Evolutionary conservation across 1,140 invertebrate species (phyloP), one percentile per base, ranked within the genome.

Genomic region (Adelges cooleyi): DNA sequence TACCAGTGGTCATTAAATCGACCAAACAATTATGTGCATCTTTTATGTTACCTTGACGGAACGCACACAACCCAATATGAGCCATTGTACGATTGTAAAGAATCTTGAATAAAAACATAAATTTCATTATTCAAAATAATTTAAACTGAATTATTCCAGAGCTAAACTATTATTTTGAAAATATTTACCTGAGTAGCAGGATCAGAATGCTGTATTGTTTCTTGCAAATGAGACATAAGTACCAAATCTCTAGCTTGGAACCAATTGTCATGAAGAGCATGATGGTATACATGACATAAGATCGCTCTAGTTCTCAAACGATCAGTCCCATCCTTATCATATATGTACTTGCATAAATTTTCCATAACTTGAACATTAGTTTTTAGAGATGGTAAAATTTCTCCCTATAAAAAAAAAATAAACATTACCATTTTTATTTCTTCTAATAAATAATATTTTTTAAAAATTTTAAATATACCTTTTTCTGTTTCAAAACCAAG

Each of bases 21-120:
- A 98, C 89, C 3, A 99, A 79, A 72, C 93, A 95, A 71, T 94
- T 92, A 74, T 99, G 96, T 2, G 97, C 90, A 75, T 99, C 97
- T 74, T 95, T 93, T 11, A 99, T 95, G 71, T 92, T 92, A 10
- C 94, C 96, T 74, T 98, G 92, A 42, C 96, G 85, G 80, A 99
- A 99, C 10, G 95, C 95, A 76, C 96, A 99, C 22, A 99, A 76
- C 50, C 97, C 97, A 29, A 99, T 77, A 78, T 99, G 96, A 52
- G 98, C 97, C 85, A 99, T 95, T 1, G 93, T 96, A 68, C 97
- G 84, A 75, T 99, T 99, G 77, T 99, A 99, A 66, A 99, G 78
- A 72, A 99, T 98, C 81, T 97, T 74, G 66, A 73, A 74, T 56
- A 68, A 69, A n/a, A n/a, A n/a, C n/a, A n/a, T n/a, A n/a, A n/a